Evolutionary conservation across 2,888 invertebrate species (phyloP), one percentile per base, ranked within the genome.

Genomic region (Lucinisca nassula): DNA sequence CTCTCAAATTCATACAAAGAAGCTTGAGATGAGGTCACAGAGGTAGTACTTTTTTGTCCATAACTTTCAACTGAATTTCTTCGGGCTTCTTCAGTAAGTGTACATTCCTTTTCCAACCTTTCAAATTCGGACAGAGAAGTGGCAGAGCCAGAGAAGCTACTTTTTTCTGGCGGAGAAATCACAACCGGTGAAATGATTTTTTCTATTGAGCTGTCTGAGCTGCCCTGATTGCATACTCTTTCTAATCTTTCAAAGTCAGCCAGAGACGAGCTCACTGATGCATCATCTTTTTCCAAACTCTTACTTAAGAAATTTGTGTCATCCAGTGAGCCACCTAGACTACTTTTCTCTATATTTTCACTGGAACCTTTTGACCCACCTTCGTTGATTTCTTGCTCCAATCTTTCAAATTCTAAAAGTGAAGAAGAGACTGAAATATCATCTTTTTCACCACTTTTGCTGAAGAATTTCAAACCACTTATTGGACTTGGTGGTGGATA

Each of bases 181-280:
- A 94, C 95, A 82, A 87, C 89, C n/a, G 91, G 90, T 61, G 92
- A 92, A n/a, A 94, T 88, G 24, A 94, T 91, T 90, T 91, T 92
- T 85, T 95, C 98, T 94, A 98, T 98, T 0, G 98, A 98, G 14
- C 98, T 98, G 32, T 95, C 90, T 40, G 94, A 95, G 61, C 94
- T 93, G 17, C 93, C 93, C 21, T 93, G 91, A 55, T 88, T 92
- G 32, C 99, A 97, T 0, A 98, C 98, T 93, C 97, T 97, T 96
- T 99, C 99, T 21, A 99, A 96, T 90, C 98, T 98, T 97, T 99
- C 99, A 97, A 99, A 99, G 96, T 99, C 99, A 96, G 98, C 99
- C 85, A 99, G 89, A 2, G 96, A 97, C 10, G 99, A 99, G 90
- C 98, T 98, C 96, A 99, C 98, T 0, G 99, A 99, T 61, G 98